Percentiles rank a stretch among this genome's conserved stretches.
These are phyloP conservation scores for Azemiops feae DNA, from an alignment of 2,113 vertebrate species.

Conservation along the genomic window DNA sequence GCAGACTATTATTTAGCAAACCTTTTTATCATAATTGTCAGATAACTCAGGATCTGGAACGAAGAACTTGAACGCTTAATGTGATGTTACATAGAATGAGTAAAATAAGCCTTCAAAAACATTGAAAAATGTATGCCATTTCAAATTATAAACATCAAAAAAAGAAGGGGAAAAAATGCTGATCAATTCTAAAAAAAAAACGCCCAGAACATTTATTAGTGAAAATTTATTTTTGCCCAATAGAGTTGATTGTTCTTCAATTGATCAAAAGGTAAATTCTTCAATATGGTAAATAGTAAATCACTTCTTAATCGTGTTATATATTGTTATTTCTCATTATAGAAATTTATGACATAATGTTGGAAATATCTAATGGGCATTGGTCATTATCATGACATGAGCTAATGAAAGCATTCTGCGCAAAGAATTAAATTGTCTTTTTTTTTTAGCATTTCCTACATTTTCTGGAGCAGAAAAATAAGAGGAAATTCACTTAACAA, in stretches of 20 bases:
- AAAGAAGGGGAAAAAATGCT: neutral
- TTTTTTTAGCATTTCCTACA: neutral
- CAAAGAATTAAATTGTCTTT: neutral
- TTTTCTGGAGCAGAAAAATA: neutral
- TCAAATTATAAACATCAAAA: neutral
- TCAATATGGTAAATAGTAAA: neutral
- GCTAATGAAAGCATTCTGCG: neutral
- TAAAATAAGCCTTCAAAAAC: neutral
- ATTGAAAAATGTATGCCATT: neutral
- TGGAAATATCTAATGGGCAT: neutral
- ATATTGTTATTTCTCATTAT: neutral
- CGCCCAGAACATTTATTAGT: neutral
- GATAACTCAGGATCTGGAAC: neutral
- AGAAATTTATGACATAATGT: neutral
- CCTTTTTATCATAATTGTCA: neutral
- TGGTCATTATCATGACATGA: neutral
- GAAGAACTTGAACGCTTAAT: neutral
- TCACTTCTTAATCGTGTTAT: neutral
- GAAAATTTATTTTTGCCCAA: neutral
- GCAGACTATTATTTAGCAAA: neutral
- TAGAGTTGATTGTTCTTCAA: neutral
- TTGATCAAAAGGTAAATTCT: neutral
- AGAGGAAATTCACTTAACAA: neutral
- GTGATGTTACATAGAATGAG: neutral
- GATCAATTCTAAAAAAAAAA: neutral